These are phyloP conservation scores for Drosophila affinis DNA, from an alignment of 2,888 invertebrate species.

Conservation along the genomic window DNA sequence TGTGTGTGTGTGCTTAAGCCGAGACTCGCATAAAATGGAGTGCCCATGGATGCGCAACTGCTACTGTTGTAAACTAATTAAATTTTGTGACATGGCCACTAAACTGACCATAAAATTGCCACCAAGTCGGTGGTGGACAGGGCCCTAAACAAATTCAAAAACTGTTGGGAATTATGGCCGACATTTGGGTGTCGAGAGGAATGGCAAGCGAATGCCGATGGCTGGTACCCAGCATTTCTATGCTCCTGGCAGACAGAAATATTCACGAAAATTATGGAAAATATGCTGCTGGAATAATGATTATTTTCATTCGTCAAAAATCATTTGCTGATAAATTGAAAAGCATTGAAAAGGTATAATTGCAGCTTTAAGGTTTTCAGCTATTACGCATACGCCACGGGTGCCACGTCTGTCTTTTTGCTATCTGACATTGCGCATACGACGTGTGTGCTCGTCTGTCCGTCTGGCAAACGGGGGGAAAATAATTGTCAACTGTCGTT, in stretches of 20 bases:
- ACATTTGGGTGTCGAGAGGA: background rate
- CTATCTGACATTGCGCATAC: constrained; percentile 49
- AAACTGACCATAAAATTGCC: constrained; percentile 71
- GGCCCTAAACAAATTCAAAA: background rate
- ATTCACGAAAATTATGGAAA: too few species aligned
- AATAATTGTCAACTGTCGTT: constrained; percentile 41
- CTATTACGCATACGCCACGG: background rate
- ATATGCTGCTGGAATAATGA: too few species aligned
- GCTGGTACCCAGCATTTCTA: background rate
- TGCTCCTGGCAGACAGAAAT: too few species aligned
- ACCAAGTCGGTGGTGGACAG: constrained; percentile 45
- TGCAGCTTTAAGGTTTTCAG: background rate
- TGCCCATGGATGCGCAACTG: constrained; percentile 6
- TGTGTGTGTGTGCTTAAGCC: constrained; percentile 15
- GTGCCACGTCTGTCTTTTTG: constrained; percentile 13
- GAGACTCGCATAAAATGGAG: constrained; percentile 19
- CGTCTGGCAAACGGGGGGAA: constrained; percentile 17
- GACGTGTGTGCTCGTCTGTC: constrained; percentile 23
- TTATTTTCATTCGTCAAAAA: background rate
- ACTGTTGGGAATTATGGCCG: constrained; percentile 3
- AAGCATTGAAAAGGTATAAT: background rate
- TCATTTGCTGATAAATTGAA: background rate
- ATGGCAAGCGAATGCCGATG: background rate
- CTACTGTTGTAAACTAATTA: constrained; percentile 52
- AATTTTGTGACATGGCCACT: constrained; percentile 68